Evolutionary conservation across 2,113 vertebrate species (phyloP).

Genomic region (Oreochromis spilurus): DNA sequence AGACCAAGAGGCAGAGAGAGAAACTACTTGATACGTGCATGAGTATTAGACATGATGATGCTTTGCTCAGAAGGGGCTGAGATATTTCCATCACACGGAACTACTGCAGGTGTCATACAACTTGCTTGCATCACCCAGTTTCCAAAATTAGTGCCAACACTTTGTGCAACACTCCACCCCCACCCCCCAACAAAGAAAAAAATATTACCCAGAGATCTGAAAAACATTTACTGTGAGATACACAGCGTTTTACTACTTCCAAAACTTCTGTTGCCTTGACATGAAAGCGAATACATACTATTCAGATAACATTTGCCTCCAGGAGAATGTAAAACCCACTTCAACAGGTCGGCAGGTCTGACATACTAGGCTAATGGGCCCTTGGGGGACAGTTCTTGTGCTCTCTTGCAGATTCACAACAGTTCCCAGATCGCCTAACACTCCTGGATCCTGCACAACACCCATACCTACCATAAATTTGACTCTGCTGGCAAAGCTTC

Average conservation of each 20-base stretch:
- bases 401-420: slow-evolving; percentile 38
- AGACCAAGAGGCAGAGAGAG: slow-evolving; percentile 11
- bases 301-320: not conserved
- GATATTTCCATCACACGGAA: slow-evolving; percentile 15
- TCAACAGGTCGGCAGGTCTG: slow-evolving; percentile 24
- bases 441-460: slow-evolving; percentile 40
- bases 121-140: slow-evolving; percentile 19
- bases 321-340: slow-evolving; percentile 6
- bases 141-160: not conserved
- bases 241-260: not conserved
- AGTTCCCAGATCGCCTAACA: slow-evolving; percentile 51
- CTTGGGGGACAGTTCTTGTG: slow-evolving; percentile 49
- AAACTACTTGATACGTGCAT: not conserved
- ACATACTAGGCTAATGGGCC: slow-evolving; percentile 31
- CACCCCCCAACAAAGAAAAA: not conserved
- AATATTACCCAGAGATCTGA: not conserved
- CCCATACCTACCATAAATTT: slow-evolving; percentile 53
- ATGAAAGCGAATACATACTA: not conserved
- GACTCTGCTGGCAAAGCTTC: slow-evolving; percentile 47
- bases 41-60: slow-evolving; percentile 20
- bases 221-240: not conserved
- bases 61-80: not conserved
- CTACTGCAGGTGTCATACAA: slow-evolving; percentile 13
- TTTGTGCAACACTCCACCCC: not conserved
- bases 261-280: not conserved